phyloP scores from a whole-genome alignment of 2,113 vertebrate species.

The Podarcis cretensis region DNA sequence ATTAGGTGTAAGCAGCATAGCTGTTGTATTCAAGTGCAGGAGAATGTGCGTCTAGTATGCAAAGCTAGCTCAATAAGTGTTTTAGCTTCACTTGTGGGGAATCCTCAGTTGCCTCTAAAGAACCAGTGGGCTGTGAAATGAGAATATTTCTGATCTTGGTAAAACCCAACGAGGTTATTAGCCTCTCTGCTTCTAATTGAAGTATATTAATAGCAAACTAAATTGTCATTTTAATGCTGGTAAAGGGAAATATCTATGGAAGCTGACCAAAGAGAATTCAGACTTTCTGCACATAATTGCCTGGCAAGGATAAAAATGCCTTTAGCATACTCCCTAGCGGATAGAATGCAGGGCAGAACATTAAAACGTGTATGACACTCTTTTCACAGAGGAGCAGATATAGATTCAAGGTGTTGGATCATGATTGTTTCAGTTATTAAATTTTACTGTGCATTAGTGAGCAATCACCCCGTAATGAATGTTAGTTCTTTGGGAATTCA shows the following conservation, averaged over 20 bases:
- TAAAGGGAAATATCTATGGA: slow-evolving; percentile 9
- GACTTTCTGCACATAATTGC: neutral
- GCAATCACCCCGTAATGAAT: neutral
- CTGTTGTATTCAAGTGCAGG: neutral
- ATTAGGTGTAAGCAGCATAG: neutral
- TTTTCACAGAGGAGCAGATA: neutral
- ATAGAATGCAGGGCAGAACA: neutral
- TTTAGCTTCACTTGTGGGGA: slow-evolving; percentile 28
- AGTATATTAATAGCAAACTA: slow-evolving; percentile 26
- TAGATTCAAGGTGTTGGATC: neutral
- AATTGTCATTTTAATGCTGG: slow-evolving; percentile 30
- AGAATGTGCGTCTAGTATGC: neutral
- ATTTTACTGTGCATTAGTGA: neutral
- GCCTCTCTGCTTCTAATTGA: neutral
- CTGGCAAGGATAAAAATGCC: neutral
- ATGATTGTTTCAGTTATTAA: neutral
- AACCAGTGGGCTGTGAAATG: slow-evolving; percentile 42
- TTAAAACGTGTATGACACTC: neutral
- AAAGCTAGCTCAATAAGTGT: neutral
- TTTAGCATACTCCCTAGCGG: neutral
- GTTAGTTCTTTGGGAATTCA: neutral
- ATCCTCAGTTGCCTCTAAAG: slow-evolving; percentile 5
- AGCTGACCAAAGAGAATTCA: slow-evolving; percentile 28
- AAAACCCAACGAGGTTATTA: slow-evolving; percentile 4
- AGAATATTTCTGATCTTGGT: slow-evolving; percentile 38